Evolutionary conservation across 2,888 invertebrate genomes (phyloP).

Genomic region (Disparrhopalites patrizii): DNA sequence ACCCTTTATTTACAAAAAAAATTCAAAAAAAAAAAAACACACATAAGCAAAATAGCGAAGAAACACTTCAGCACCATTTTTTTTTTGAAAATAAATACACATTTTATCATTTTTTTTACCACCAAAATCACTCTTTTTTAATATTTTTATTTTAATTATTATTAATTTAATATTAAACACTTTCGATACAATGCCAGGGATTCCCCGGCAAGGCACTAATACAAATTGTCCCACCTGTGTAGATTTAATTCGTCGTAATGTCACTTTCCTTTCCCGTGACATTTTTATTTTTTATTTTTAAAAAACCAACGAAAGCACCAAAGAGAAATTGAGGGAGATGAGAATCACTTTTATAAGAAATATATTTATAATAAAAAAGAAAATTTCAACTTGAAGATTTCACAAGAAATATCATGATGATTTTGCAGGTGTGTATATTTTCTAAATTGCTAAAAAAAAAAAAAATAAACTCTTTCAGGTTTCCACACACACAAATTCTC

Average conservation of each 20-base stretch:
- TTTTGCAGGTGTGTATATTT: no score
- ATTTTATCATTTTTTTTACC: neutral
- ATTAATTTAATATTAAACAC: neutral
- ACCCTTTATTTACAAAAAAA: slow-evolving; percentile 67
- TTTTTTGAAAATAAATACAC: neutral
- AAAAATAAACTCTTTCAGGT: no score
- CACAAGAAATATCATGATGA: slow-evolving; percentile 10
- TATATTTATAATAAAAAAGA: neutral
- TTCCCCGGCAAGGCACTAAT: slow-evolving; percentile 7
- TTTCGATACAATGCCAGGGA: neutral
- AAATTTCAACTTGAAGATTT: neutral
- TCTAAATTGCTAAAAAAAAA: no score
- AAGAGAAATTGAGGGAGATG: neutral
- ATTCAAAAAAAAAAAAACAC: slow-evolving; percentile 32
- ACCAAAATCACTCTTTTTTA: neutral
- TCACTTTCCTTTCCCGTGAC: slow-evolving; percentile 47
- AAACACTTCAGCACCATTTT: slow-evolving; percentile 20
- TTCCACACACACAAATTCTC: neutral
- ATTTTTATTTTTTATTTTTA: no score
- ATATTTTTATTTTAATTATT: slow-evolving; percentile 1
- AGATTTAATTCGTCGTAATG: slow-evolving; percentile 44
- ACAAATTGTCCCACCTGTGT: slow-evolving; percentile 40
- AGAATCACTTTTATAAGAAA: neutral
- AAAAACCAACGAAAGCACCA: neutral
- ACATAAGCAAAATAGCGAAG: slow-evolving; percentile 12